These are phyloP conservation scores for Oophaga sylvatica DNA, from an alignment of 2,797 vertebrate species.

Conservation along the genomic window DNA sequence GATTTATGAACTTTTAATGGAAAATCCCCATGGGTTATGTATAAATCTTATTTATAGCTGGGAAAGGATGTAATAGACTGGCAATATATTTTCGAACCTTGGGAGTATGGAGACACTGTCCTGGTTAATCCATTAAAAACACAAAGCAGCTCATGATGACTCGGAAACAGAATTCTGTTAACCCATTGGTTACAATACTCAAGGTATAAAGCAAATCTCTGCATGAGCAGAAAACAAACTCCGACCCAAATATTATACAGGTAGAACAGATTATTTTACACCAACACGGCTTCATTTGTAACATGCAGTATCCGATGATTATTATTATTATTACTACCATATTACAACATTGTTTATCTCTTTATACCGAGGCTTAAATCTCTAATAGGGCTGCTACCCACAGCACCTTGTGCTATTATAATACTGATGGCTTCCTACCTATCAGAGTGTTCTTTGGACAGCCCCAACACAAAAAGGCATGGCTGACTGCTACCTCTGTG, in stretches of 20 bases:
- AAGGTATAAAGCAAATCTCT: neutral
- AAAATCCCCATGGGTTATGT: constrained; percentile 75
- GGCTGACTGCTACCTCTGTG: too few relatives aligned
- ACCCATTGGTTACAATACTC: constrained; percentile 11
- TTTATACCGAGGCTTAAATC: too few relatives aligned
- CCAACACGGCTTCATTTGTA: neutral
- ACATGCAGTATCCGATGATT: neutral
- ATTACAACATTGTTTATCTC: too few relatives aligned
- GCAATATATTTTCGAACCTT: constrained; percentile 72
- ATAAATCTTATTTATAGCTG: constrained; percentile 77
- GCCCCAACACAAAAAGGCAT: too few relatives aligned
- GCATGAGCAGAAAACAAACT: neutral
- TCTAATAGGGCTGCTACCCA: too few relatives aligned
- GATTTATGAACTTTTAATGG: constrained; percentile 78
- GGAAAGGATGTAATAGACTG: constrained; percentile 74
- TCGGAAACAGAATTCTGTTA: constrained; percentile 45
- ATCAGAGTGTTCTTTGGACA: too few relatives aligned
- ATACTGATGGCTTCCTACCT: too few relatives aligned
- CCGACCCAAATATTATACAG: neutral
- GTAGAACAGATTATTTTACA: neutral
- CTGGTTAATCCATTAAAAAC: constrained; percentile 72
- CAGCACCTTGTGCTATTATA: too few relatives aligned
- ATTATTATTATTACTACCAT: neutral
- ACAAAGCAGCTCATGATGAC: constrained; percentile 57
- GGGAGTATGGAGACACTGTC: constrained; percentile 68